Evolutionary conservation across 2,797 vertebrate genomes (phyloP).

Genomic region (Alectoris magna): DNA sequence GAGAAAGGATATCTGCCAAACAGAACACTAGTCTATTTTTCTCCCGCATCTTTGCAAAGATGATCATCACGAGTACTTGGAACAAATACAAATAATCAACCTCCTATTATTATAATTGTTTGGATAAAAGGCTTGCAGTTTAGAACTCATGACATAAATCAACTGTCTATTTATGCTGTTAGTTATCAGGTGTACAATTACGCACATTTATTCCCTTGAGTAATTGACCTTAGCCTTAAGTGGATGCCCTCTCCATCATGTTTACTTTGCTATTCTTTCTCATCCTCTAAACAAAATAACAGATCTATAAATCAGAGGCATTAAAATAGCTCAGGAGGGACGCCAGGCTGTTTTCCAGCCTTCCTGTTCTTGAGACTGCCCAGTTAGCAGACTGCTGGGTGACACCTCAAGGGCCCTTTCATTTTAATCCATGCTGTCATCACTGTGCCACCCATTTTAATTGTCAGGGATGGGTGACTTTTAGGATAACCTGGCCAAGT

Average conservation of each 20-base stretch:
- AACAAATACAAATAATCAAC: constrained; percentile 62
- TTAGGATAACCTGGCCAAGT: neutral
- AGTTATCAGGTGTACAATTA: constrained; percentile 36
- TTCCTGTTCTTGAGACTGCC: neutral
- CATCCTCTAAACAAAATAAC: constrained; percentile 39
- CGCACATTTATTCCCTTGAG: neutral
- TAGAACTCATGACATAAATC: constrained; percentile 32
- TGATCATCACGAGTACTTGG: neutral
- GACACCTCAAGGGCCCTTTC: neutral
- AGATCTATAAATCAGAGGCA: constrained; percentile 28
- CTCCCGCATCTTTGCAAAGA: constrained; percentile 12
- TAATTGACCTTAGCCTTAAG: constrained; percentile 50
- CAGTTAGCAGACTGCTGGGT: neutral
- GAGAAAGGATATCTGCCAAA: constrained; percentile 51
- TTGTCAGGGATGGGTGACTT: neutral
- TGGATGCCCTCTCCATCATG: constrained; percentile 36
- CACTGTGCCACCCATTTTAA: neutral
- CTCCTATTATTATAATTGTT: constrained; percentile 52
- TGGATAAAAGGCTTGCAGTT: constrained; percentile 41
- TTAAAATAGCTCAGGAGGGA: constrained; percentile 3
- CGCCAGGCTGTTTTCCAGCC: neutral
- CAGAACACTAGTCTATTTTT: constrained; percentile 26
- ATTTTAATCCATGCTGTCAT: neutral
- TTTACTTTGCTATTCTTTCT: constrained; percentile 50
- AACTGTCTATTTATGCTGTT: constrained; percentile 45